Percentiles rank a stretch among this genome's conserved stretches.
These are phyloP conservation scores for Limanda limanda DNA, from an alignment of 2,113 vertebrate genomes.

Conservation along the genomic window DNA sequence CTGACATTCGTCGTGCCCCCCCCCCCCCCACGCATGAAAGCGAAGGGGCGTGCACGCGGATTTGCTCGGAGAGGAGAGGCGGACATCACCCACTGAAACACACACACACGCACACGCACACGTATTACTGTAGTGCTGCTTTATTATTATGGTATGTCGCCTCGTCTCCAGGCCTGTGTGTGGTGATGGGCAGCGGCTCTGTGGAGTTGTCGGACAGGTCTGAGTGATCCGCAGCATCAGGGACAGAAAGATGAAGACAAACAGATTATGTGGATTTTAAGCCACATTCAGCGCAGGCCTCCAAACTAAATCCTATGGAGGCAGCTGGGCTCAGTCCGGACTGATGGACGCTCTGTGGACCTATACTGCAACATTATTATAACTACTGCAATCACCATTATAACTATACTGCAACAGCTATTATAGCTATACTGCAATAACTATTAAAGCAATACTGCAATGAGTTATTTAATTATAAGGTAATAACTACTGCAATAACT, in stretches of 20 bases:
- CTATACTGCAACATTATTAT: too few species aligned
- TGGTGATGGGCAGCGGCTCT: background rate
- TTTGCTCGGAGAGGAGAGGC: slow-evolving; percentile 28
- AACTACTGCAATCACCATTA: too few species aligned
- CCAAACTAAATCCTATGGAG: slow-evolving; percentile 50
- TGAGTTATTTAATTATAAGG: too few species aligned
- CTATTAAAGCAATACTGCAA: too few species aligned
- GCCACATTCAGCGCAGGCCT: slow-evolving; percentile 53
- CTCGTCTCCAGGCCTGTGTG: background rate
- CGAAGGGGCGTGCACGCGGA: slow-evolving; percentile 64
- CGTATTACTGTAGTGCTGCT: background rate
- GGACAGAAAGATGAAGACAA: slow-evolving; percentile 52
- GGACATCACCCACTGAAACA: background rate
- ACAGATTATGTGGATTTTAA: slow-evolving; percentile 66
- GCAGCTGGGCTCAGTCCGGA: slow-evolving; percentile 5
- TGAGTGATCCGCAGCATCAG: slow-evolving; percentile 22
- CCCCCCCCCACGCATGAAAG: slow-evolving; percentile 62
- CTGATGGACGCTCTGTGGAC: background rate
- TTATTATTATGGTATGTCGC: background rate
- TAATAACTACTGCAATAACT: too few species aligned
- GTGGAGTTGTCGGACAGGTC: slow-evolving; percentile 64
- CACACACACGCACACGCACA: background rate
- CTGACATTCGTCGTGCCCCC: slow-evolving; percentile 45
- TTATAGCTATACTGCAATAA: too few species aligned
- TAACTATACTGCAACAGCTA: too few species aligned